Base-by-base conservation (phyloP, 2,888 invertebrate species). In the Lymantria dispar region DNA sequence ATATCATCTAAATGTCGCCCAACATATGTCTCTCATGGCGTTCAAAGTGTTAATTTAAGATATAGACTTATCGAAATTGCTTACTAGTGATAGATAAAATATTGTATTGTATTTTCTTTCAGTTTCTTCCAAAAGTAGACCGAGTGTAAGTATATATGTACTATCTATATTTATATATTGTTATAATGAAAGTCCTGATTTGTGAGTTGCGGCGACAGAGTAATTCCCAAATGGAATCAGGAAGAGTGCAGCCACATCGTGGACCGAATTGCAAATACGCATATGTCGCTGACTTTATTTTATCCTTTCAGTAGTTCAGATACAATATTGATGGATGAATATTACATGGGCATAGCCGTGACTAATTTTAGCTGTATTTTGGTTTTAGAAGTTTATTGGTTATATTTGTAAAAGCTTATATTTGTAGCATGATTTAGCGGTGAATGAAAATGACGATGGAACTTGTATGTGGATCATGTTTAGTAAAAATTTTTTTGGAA, bases 181-280 rank as follows among this genome's bases (percentile, higher is more conserved):
- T 72, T 76, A 74, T 75, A 86, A 87, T 87, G 87, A 87, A 87
- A 86, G 83, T 83, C 80, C 79, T 85, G 88, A 88, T 88, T 88
- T 87, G 88, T 83, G 85, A 80, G 85, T 82, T 82, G 80, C 80
- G 82, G 81, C 83, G 87, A 85, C 83, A 80, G 72, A 76, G 81
- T 81, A 81, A 88, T 89, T 91, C 90, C 90, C 90, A 85, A 82
- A 88, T 89, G 90, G 87, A 91, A 91, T 91, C 90, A 90, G 73
- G 79, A 86, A 82, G 85, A 89, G 89, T 90, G 88, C 89, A 84
- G 76, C 69, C 67, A 62, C 64, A 65, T 57, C 85, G 87, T 83
- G 86, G 77, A 76, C 83, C 80, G 88, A 85, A 88, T 87, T 72
- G 83, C 85, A 87, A 88, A 84, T 87, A 85, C 84, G 82, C 84